phyloP scores from a whole-genome alignment of 2,888 invertebrate species.

The Fissipunctia ypsillon region DNA sequence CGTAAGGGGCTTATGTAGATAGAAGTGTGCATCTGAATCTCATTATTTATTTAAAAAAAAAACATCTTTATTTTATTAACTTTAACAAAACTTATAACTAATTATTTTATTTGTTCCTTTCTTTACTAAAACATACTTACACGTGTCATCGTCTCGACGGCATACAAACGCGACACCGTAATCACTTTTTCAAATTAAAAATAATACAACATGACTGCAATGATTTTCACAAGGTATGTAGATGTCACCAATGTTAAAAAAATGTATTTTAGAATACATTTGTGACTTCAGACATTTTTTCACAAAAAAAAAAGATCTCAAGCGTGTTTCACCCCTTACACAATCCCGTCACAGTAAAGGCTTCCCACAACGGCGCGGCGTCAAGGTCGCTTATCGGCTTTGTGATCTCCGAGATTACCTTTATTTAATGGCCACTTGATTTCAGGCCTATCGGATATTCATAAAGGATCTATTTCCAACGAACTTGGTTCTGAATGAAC shows the following conservation, averaged over 20 bases:
- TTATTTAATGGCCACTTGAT: slow-evolving; percentile 73
- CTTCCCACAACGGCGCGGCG: slow-evolving; percentile 32
- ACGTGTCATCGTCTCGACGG: not conserved
- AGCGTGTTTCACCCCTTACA: slow-evolving; percentile 21
- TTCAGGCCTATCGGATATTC: slow-evolving; percentile 68
- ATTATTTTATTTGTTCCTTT: too few relatives aligned
- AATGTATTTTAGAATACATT: not conserved
- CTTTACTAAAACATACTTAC: not conserved
- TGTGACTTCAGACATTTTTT: too few relatives aligned
- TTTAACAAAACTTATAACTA: too few relatives aligned
- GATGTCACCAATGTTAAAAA: not conserved
- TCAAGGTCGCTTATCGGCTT: slow-evolving; percentile 67
- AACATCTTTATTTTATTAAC: not conserved
- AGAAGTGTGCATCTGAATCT: not conserved
- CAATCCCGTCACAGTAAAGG: slow-evolving; percentile 17
- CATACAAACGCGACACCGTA: not conserved
- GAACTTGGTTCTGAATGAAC: slow-evolving; percentile 54
- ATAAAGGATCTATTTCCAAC: slow-evolving; percentile 58
- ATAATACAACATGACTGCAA: too few relatives aligned
- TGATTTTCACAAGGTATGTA: not conserved
- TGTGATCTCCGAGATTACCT: slow-evolving; percentile 69
- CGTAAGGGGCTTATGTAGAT: slow-evolving; percentile 25
- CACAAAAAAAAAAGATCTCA: not conserved
- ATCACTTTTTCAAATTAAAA: not conserved
- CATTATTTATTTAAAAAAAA: not conserved